Base-by-base conservation (phyloP, 2,888 invertebrate species). In the Dicranocentrus wangi region DNA sequence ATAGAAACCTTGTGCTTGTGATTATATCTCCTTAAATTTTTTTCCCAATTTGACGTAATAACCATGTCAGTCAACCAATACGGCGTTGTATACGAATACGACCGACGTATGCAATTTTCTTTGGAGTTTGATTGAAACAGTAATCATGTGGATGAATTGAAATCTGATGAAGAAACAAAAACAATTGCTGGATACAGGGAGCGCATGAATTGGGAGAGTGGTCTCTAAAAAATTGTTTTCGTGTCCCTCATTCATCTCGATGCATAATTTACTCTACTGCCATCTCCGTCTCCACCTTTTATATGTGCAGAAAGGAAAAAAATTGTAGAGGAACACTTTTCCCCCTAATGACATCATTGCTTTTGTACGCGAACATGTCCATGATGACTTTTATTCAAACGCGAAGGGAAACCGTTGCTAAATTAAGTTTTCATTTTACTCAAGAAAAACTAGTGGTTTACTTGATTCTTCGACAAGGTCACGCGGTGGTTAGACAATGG, bases 31-130 rank as follows among this genome's bases (percentile, higher is more conserved):
- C 25, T 21, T 61, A 32, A 47, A 15, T 58, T 39, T 69, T 43
- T 70, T 70, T 71, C 60, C 63, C 32, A 53, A 47, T 28, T 63
- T 72, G 17, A 27, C 42, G 42, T 43, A 70, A 61, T 42, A 47
- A 39, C 53, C 32, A 15, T 53, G 53, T 28, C 32, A 69, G 55
- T 51, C 13, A 51, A 10, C 13, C 7, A 17, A 27, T 23, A 53
- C 47, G 42, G 25, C 55, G 25, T 55, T 55, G 25, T 23, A 19
- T 10, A 25, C n/a, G 55, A 17, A 39, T 5, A 10, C n/a, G 47
- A 55, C n/a, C n/a, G n/a, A 55, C 25, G n/a, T 23, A 55, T 25
- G 55, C 3, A 25, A 13, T 5, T 43, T 10, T 3, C 25, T 55
- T 55, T 55, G n/a, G 5, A 17, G 23, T 58, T 19, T 69, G 53